Base-by-base conservation (phyloP, 2,113 vertebrate genomes). In the Colistium nudipinnis region DNA sequence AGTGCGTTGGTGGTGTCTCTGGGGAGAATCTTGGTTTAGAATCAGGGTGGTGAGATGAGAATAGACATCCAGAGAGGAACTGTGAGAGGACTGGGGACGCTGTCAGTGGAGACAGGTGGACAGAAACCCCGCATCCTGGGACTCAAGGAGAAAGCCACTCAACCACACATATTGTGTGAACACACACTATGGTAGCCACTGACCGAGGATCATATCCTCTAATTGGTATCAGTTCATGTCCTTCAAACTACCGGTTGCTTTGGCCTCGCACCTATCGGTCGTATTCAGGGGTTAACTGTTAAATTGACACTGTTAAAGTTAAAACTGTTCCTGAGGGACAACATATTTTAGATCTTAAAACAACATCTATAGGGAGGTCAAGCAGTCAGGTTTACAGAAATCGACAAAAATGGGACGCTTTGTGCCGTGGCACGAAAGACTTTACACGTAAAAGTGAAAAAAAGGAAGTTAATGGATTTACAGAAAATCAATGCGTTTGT, bases 201-300 rank as follows among this genome's bases (percentile, higher is more conserved):
- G 76, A 84, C 68, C 76, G 75, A 62, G 85, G 82, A 62, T 88
- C 85, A 88, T 81, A 92, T 94, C 93, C 92, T 91, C 89, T 92
- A 88, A 90, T 86, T 62, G 82, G 92, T 93, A 92, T 94, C 92
- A 88, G 88, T 94, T 94, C 90, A 89, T 75, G 70, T 82, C 71
- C 35, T 45, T 78, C 49, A 74, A 72, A 66, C 75, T 60, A 70
- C 53, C 61, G 16, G 60, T 55, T 44, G 30, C 17, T 51, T 14
- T 33, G 25, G 19, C 60, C 57, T 62, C 16, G 36, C 16, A 39
- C 35, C 47, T 74, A 19, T 6, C 1, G 31, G n/a, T 74, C 51
- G 56, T 73, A 22, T 38, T 57, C 12, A 57, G 11, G n/a, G 19
- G 1, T 48, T 48, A 33, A 72, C 49, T 47, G 24, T 41, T 43